Evolutionary conservation across 2,888 invertebrate genomes (phyloP).

Genomic region (Drosophila fulvimacula): DNA sequence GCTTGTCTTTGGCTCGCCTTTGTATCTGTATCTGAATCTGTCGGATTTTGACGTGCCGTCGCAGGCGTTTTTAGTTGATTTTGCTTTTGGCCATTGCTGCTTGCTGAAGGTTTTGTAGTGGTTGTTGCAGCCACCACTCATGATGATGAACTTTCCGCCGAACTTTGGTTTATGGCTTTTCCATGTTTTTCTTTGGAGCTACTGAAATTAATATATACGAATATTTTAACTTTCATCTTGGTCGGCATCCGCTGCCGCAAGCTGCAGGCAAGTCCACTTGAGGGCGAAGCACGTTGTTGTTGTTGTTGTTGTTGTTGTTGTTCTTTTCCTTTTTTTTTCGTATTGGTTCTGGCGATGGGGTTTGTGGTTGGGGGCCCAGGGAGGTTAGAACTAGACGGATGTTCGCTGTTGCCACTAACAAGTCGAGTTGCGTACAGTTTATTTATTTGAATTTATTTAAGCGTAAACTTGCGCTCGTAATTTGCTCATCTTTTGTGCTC

Average conservation of each 20-base stretch:
- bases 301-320: background rate
- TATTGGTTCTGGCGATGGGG: background rate
- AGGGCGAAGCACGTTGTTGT: background rate
- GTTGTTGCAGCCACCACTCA: slow-evolving; percentile 58
- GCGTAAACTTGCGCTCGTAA: slow-evolving; percentile 60
- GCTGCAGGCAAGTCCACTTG: slow-evolving; percentile 25
- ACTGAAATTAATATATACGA: slow-evolving; percentile 59
- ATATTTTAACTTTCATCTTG: slow-evolving; percentile 62
- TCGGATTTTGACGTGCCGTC: slow-evolving; percentile 50
- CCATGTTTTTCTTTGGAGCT: slow-evolving; percentile 42
- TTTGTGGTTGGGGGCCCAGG: background rate
- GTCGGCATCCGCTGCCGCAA: slow-evolving; percentile 43
- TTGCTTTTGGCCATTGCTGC: slow-evolving; percentile 26
- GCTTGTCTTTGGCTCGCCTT: slow-evolving; percentile 33
- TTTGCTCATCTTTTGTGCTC: slow-evolving; percentile 68
- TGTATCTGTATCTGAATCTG: slow-evolving; percentile 56
- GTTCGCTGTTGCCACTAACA: slow-evolving; percentile 48
- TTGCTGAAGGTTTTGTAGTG: slow-evolving; percentile 50
- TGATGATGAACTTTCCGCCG: slow-evolving; percentile 68
- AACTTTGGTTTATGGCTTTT: slow-evolving; percentile 70
- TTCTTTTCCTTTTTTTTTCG: background rate
- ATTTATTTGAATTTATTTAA: slow-evolving; percentile 70
- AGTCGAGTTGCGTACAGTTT: slow-evolving; percentile 51
- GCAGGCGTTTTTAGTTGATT: slow-evolving; percentile 35
- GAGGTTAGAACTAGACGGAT: slow-evolving; percentile 1